Evolutionary conservation across 2,113 vertebrate species (phyloP).

Genomic region (Pseudorhombus dupliciocellatus): DNA sequence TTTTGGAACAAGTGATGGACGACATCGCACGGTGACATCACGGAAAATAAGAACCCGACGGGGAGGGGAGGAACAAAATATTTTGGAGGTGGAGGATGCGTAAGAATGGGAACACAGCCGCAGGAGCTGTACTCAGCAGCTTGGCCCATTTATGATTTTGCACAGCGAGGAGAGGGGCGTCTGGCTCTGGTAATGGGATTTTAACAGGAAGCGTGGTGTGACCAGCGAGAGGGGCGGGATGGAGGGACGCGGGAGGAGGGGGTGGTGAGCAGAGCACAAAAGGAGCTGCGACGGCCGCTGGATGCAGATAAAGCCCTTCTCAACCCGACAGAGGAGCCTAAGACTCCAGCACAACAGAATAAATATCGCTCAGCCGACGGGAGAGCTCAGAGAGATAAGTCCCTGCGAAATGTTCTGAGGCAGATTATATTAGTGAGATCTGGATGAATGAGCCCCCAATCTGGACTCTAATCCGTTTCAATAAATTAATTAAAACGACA

Average conservation of each 20-base stretch:
- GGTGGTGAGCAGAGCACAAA: constrained; percentile 47
- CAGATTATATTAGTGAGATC: constrained; percentile 75
- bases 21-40: constrained; percentile 57
- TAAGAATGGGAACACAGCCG: constrained; percentile 45
- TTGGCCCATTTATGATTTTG: constrained; percentile 66
- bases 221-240: constrained; percentile 18
- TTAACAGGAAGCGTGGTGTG: constrained; percentile 55
- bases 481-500: constrained; percentile 67
- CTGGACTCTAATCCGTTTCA: constrained; percentile 68
- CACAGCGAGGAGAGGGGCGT: constrained; percentile 30
- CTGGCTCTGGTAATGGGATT: constrained; percentile 64
- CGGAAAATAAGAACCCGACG: constrained; percentile 5
- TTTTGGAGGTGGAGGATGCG: constrained; percentile 37
- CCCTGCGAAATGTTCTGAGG: constrained; percentile 66
- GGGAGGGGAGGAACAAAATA: not conserved
- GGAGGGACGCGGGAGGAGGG: not conserved
- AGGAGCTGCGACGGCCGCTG: constrained; percentile 49
- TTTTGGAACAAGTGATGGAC: constrained; percentile 36
- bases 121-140: constrained; percentile 66
- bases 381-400: constrained; percentile 66
- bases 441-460: constrained; percentile 66
- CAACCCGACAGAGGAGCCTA: constrained; percentile 48
- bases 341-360: constrained; percentile 62
- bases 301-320: constrained; percentile 66
- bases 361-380: constrained; percentile 45